These are phyloP conservation scores for Halictus quadricinctus DNA, from an alignment of 2,888 invertebrate species.

Conservation along the genomic window DNA sequence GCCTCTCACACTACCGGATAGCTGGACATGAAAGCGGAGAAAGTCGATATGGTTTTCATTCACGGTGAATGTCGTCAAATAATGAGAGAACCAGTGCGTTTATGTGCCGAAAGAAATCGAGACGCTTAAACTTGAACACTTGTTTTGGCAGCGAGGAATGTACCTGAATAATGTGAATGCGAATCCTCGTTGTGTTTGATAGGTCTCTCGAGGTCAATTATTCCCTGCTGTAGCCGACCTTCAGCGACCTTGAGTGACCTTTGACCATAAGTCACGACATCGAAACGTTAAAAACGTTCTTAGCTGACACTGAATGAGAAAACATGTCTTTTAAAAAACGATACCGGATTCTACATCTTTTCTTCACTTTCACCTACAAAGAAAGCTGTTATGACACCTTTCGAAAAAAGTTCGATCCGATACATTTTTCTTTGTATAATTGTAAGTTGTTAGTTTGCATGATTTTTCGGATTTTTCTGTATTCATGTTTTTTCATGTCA, in stretches of 20 bases:
- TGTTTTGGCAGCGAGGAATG: neutral
- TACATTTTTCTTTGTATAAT: too few species aligned
- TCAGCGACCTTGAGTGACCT: neutral
- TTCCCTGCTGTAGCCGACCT: neutral
- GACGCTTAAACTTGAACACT: neutral
- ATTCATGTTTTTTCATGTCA: too few species aligned
- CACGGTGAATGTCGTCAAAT: conserved; percentile 7
- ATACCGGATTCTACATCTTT: too few species aligned
- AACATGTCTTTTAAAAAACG: neutral
- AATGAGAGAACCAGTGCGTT: neutral
- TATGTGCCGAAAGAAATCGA: neutral
- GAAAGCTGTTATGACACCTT: too few species aligned
- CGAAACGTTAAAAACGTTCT: neutral
- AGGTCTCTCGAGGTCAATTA: neutral
- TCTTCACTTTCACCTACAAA: too few species aligned
- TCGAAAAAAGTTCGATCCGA: too few species aligned
- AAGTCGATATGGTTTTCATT: neutral
- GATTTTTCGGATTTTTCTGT: too few species aligned
- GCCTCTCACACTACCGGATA: neutral
- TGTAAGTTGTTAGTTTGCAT: too few species aligned
- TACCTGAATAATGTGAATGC: neutral
- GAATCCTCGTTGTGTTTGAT: neutral
- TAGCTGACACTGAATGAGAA: neutral
- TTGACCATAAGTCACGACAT: neutral
- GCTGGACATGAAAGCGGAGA: neutral